Conservation (phyloP, 2,888 invertebrate species). For the Hemicrepidius hirtus region DNA sequence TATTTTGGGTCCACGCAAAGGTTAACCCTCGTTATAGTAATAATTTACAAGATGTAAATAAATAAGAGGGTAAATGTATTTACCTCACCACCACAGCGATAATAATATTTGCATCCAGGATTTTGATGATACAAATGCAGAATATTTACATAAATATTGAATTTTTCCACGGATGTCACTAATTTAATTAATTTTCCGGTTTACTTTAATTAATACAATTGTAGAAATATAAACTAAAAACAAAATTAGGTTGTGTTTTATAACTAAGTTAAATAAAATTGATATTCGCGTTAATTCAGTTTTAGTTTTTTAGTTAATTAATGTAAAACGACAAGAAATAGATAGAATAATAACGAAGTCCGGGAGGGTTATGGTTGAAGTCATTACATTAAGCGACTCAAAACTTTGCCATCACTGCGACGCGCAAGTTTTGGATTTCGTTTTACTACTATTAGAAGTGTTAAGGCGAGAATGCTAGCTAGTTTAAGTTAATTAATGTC, state of each 20-base stretch:
- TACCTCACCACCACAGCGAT: slow-evolving; percentile 13
- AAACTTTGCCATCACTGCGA: slow-evolving; percentile 44
- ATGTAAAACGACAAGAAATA: slow-evolving; percentile 43
- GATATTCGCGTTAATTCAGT: slow-evolving; percentile 26
- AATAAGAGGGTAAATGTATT: slow-evolving; percentile 16
- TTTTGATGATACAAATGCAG: background rate
- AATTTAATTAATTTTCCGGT: background rate
- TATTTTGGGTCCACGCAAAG: slow-evolving; percentile 8
- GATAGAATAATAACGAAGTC: slow-evolving; percentile 46
- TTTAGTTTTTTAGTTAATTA: slow-evolving; percentile 36
- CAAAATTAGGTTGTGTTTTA: background rate
- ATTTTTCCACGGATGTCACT: background rate
- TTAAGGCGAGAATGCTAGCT: slow-evolving; percentile 44
- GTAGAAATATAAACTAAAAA: background rate
- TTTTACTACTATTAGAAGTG: slow-evolving; percentile 44
- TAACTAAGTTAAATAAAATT: background rate
- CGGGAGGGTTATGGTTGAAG: slow-evolving; percentile 44
- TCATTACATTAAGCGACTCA: slow-evolving; percentile 47
- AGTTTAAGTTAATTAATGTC: slow-evolving; percentile 50
- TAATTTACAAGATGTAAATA: slow-evolving; percentile 31
- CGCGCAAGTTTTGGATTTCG: slow-evolving; percentile 44
- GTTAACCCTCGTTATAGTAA: slow-evolving; percentile 34
- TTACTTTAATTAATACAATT: background rate
- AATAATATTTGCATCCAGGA: slow-evolving; percentile 9
- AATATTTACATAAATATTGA: background rate